phyloP scores from a whole-genome alignment of 2,888 invertebrate genomes.

The Cenopis cana region DNA sequence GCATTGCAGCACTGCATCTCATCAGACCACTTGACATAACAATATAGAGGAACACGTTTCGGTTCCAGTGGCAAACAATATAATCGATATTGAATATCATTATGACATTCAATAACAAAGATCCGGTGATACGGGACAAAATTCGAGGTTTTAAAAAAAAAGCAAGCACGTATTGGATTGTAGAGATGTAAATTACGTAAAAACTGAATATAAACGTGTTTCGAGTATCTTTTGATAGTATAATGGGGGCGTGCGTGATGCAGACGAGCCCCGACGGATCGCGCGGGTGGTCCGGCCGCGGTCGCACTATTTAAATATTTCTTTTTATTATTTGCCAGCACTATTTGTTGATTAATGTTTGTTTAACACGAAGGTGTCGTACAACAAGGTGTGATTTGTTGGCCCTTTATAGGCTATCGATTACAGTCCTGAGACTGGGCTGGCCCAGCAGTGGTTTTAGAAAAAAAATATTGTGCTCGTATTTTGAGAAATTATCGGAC shows the following conservation, averaged over 20 bases:
- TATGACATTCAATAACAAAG: slow-evolving; percentile 61
- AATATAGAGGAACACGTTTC: slow-evolving; percentile 50
- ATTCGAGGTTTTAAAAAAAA: slow-evolving; percentile 53
- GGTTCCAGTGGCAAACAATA: slow-evolving; percentile 67
- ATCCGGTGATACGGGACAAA: slow-evolving; percentile 64
- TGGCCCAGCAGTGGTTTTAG: background rate
- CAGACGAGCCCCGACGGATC: slow-evolving; percentile 65
- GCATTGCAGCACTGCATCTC: slow-evolving; percentile 20
- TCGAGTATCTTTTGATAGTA: slow-evolving; percentile 75
- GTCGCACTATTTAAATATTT: slow-evolving; percentile 77
- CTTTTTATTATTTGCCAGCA: slow-evolving; percentile 78
- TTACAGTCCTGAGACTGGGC: no score
- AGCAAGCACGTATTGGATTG: slow-evolving; percentile 55
- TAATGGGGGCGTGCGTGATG: slow-evolving; percentile 77
- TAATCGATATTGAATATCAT: slow-evolving; percentile 72
- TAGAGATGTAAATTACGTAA: slow-evolving; percentile 79
- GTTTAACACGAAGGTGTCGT: slow-evolving; percentile 79
- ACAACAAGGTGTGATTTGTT: slow-evolving; percentile 77
- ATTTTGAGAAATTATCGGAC: slow-evolving; percentile 30
- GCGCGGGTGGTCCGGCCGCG: slow-evolving; percentile 76
- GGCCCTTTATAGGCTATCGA: slow-evolving; percentile 71
- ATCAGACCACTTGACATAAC: slow-evolving; percentile 27
- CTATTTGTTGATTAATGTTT: slow-evolving; percentile 78
- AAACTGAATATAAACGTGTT: slow-evolving; percentile 71
- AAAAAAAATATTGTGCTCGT: background rate